Evolutionary conservation across 2,888 invertebrate genomes (phyloP), one percentile per base, ranked within the genome.

Genomic region (Operophtera brumata): DNA sequence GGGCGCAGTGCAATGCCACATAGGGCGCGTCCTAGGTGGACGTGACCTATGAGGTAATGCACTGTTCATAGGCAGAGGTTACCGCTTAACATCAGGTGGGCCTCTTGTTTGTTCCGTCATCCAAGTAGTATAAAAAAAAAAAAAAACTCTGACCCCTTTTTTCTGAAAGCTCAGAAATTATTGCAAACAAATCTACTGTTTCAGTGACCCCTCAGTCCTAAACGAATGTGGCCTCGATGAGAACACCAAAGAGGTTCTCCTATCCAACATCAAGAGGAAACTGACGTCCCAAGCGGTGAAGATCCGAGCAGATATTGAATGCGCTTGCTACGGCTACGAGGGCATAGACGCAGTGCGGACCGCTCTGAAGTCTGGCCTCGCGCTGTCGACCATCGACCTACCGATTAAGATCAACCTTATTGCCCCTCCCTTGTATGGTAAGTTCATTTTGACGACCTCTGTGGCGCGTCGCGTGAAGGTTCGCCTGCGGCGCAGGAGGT

Each of bases 401-500:
- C 98, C 99, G 0, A 97, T 99, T 69, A 98, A 98, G 92, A 99
- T 99, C 70, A 99, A 99, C 89, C 92, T 99, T 65, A 99, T 99
- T 78, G 99, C 99, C 5, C 99, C 99, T 30, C 99, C 99, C 48
- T 91, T 98, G 67, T 99, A 98, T 90, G 94, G 94, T 94, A 88
- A 80, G 80, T 30, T 45, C 14, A 44, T 20, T 20, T 20, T 20
- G 4, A 20, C 4, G 4, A 3, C 20, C 4, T 3, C 20, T 20
- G 20, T 20, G 2, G 20, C 2, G 20, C n/a, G n/a, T n/a, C n/a
- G n/a, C n/a, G n/a, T n/a, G n/a, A n/a, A n/a, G n/a, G n/a, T n/a
- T n/a, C n/a, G n/a, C n/a, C n/a, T n/a, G n/a, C n/a, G n/a, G n/a
- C n/a, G n/a, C n/a, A n/a, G n/a, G n/a, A n/a, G n/a, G n/a, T n/a